A percentile compares a stretch with the other conserved stretches of the same genome.
Conservation (phyloP, 2,888 invertebrate genomes). For the Pristionchus arcanus region DNA sequence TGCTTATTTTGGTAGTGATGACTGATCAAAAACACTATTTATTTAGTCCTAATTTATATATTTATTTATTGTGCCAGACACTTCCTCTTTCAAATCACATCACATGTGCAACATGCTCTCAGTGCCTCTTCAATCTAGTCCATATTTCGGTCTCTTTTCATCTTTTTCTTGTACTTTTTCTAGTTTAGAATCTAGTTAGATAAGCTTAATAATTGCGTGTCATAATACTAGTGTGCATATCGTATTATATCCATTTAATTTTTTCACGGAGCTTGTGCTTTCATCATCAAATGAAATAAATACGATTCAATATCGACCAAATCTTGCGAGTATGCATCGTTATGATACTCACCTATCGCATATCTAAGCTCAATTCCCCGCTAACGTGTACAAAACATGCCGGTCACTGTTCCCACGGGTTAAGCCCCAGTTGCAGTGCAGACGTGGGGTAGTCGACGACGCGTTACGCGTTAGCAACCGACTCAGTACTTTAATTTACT, state of each 20-base stretch:
- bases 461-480: too few species aligned
- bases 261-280: neutral
- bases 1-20: conserved; percentile 9
- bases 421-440: too few species aligned
- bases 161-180: neutral
- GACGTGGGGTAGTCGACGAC: too few species aligned
- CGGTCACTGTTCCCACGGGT: too few species aligned
- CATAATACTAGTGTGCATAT: conserved; percentile 52
- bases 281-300: conserved; percentile 40
- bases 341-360: too few species aligned
- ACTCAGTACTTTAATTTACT: too few species aligned
- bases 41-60: neutral
- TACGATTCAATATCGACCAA: too few species aligned
- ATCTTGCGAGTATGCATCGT: too few species aligned
- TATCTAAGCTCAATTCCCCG: too few species aligned
- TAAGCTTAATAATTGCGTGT: conserved; percentile 37
- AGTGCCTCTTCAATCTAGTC: conserved; percentile 42
- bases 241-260: neutral
- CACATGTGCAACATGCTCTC: conserved; percentile 39
- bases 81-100: neutral
- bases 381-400: too few species aligned
- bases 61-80: conserved; percentile 32
- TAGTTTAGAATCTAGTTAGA: neutral
- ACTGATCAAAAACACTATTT: neutral
- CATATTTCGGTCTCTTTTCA: conserved; percentile 3